phyloP scores from a whole-genome alignment of 2,797 vertebrate species.

The Micropoecilia bifurca region DNA sequence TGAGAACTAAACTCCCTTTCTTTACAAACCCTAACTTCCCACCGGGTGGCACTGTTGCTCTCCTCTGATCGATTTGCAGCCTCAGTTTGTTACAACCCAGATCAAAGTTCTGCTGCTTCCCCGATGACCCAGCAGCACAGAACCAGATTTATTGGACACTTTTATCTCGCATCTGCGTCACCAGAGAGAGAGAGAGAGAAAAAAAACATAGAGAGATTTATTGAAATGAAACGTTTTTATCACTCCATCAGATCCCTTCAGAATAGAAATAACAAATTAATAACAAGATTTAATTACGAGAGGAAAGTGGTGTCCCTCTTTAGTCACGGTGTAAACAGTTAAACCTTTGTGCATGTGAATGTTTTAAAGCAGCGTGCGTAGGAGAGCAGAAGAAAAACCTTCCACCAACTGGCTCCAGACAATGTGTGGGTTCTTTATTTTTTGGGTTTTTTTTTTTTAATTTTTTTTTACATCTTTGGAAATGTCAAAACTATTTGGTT shows the following conservation, averaged over 20 bases:
- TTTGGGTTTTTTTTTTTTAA: neutral
- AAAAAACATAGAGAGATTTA: constrained; percentile 16
- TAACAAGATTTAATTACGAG: neutral
- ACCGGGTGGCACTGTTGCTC: constrained; percentile 65
- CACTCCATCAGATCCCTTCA: constrained; percentile 3
- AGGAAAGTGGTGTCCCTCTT: constrained; percentile 11
- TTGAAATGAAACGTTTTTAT: constrained; percentile 14
- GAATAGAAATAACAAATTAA: neutral
- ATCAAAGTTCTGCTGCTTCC: constrained; percentile 40
- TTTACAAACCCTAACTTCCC: constrained; percentile 15
- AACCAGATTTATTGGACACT: constrained; percentile 31
- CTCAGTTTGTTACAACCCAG: constrained; percentile 29
- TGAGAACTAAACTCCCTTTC: neutral
- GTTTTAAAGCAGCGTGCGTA: constrained; percentile 62
- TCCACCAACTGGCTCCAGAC: constrained; percentile 65
- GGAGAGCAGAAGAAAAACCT: constrained; percentile 70
- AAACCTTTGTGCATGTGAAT: constrained; percentile 62
- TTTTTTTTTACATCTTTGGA: constrained; percentile 58
- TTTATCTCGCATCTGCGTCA: constrained; percentile 38
- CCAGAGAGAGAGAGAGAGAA: constrained; percentile 9
- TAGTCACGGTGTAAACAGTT: constrained; percentile 33
- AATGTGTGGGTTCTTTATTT: constrained; percentile 58
- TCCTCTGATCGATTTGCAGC: constrained; percentile 29
- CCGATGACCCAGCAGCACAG: constrained; percentile 55
- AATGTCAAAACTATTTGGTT: constrained; percentile 48